Evolutionary conservation across 2,113 vertebrate species (phyloP), one percentile per base, ranked within the genome.

Genomic region (Poeciliopsis prolifica): DNA sequence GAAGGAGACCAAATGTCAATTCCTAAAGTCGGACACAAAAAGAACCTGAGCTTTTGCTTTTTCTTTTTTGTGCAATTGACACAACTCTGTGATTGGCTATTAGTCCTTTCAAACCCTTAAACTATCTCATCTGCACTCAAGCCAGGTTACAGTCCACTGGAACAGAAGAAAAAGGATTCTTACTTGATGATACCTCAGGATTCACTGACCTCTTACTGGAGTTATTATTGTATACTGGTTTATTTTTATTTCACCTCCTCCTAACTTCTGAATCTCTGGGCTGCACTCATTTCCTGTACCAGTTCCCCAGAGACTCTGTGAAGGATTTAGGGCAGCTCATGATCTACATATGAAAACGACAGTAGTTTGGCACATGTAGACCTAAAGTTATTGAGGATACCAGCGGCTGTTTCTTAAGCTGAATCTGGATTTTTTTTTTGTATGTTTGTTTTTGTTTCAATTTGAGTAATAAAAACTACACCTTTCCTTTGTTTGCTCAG

Each of bases 321-420:
- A 30, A 68, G 73, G 79, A 92, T 93, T 81, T 87, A 87, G 90
- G 89, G 74, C 91, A 89, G 67, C 0, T 61, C 37, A 68, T 87
- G 87, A 88, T 86, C 86, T 83, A 28, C 67, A 89, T 91, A 83
- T 72, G 80, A 68, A 69, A 29, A 76, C 72, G 67, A 66, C 68
- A 72, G 11, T 63, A 58, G 73, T 87, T 78, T 79, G 70, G 72
- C 40, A 80, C 3, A 37, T 62, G 60, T 19, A 44, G 44, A 60
- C 37, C 28, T 65, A 40, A 61, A 71, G 64, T 75, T 65, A 37
- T 58, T 74, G 76, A 76, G 73, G 51, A 63, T 86, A 72, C 67
- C 61, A 40, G 73, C 37, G 42, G 29, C 54, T 72, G 17, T 8
- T 26, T 35, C 35, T 58, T 5, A 62, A 22, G 40, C 2, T 64